These are phyloP conservation scores for Phocoena sinus DNA, from an alignment of 2,113 vertebrate genomes.

Conservation along the genomic window DNA sequence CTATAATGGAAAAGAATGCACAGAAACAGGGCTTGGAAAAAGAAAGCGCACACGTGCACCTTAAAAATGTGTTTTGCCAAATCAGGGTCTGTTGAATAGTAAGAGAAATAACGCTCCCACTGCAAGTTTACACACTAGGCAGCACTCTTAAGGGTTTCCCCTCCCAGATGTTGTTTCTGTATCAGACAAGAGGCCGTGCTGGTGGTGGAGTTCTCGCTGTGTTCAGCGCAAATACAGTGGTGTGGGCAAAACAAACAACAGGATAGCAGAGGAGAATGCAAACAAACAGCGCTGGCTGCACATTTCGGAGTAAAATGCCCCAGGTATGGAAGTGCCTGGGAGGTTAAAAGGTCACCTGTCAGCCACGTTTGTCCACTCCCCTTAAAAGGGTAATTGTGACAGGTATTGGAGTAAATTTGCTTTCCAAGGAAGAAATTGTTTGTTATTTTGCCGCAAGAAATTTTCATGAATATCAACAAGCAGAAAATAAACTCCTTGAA, in stretches of 20 bases:
- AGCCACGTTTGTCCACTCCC: constrained; percentile 44
- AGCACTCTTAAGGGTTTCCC: neutral
- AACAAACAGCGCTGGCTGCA: constrained; percentile 38
- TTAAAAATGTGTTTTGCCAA: neutral
- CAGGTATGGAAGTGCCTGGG: constrained; percentile 67
- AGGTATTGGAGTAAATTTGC: constrained; percentile 43
- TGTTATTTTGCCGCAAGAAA: neutral
- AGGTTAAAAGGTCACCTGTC: constrained; percentile 72
- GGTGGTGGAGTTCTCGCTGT: neutral
- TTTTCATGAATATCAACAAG: neutral
- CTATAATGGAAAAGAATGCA: neutral
- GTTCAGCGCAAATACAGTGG: constrained; percentile 34
- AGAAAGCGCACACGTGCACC: neutral
- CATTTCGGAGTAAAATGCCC: constrained; percentile 52
- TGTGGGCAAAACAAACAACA: constrained; percentile 75
- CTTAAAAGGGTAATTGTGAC: constrained; percentile 49
- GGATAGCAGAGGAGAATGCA: constrained; percentile 53
- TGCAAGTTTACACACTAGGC: neutral
- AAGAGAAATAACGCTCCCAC: neutral
- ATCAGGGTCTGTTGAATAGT: neutral
- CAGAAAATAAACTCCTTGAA: neutral
- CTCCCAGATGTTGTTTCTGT: constrained; percentile 18
- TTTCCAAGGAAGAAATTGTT: constrained; percentile 27
- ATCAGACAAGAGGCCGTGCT: neutral
- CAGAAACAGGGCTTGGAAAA: neutral